Evolutionary conservation across 1,140 invertebrate species (phyloP).

Genomic region (Trissolcus basalis): DNA sequence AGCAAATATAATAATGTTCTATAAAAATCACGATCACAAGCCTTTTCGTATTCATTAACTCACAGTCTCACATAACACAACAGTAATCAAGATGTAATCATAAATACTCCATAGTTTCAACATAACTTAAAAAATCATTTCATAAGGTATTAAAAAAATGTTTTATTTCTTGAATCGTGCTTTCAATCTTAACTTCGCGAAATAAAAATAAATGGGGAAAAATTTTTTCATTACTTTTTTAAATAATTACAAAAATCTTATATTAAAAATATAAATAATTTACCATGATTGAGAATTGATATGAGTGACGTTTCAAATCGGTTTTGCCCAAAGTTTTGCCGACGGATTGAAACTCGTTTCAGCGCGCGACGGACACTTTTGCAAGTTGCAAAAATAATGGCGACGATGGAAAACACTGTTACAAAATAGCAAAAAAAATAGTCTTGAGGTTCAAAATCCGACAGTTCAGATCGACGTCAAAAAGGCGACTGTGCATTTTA

Average conservation of each 20-base stretch:
- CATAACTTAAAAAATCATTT: no score
- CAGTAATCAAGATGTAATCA: no score
- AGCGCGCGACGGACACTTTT: neutral
- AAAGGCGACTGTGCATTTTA: constrained; percentile 60
- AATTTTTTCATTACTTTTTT: no score
- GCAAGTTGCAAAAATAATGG: neutral
- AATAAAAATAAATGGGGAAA: no score
- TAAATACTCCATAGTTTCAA: no score
- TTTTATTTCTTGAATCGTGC: no score
- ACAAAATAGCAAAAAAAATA: neutral
- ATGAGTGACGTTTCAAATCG: neutral
- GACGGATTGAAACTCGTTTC: neutral
- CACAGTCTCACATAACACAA: no score
- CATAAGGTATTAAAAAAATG: no score
- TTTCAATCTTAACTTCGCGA: no score
- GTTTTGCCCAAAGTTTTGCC: neutral
- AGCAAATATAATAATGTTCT: constrained; percentile 3
- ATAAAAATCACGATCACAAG: neutral
- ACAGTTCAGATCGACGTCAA: constrained; percentile 58
- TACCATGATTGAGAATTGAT: neutral
- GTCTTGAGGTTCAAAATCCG: constrained; percentile 5
- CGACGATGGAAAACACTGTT: neutral
- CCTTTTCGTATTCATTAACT: no score
- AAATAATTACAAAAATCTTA: no score
- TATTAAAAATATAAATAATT: no score